These are phyloP conservation scores for Pelecanoides urinatrix DNA, from an alignment of 2,113 vertebrate species.

Conservation along the genomic window DNA sequence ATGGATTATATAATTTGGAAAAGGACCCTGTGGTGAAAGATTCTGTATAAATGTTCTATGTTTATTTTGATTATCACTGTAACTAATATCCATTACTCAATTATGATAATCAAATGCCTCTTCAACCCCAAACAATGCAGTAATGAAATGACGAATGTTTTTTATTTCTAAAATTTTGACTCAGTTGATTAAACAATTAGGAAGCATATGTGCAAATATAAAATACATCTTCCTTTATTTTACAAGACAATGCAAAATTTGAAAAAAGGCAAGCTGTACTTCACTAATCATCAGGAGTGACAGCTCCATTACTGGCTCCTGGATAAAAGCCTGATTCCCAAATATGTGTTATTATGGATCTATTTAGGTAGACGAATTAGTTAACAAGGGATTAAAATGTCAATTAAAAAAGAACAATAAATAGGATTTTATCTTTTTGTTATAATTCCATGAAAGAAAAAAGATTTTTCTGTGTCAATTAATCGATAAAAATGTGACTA, in stretches of 20 bases:
- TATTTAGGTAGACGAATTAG: neutral
- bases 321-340: neutral
- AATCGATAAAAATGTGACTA: neutral
- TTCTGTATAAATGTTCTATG: neutral
- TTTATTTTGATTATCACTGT: neutral
- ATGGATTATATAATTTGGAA: neutral
- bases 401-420: neutral
- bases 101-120: neutral
- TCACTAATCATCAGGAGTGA: neutral
- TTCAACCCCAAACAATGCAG: neutral
- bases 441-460: neutral
- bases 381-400: neutral
- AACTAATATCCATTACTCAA: neutral
- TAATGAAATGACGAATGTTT: neutral
- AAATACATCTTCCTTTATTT: neutral
- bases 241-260: neutral
- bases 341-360: neutral
- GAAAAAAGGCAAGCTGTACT: neutral
- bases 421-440: neutral
- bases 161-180: neutral
- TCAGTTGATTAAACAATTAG: neutral
- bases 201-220: neutral
- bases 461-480: neutral
- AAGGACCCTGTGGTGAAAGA: neutral
- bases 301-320: neutral